Evolutionary conservation across 2,113 vertebrate genomes (phyloP), one percentile per base, ranked within the genome.

Genomic region (Phylloscopus trochilus): DNA sequence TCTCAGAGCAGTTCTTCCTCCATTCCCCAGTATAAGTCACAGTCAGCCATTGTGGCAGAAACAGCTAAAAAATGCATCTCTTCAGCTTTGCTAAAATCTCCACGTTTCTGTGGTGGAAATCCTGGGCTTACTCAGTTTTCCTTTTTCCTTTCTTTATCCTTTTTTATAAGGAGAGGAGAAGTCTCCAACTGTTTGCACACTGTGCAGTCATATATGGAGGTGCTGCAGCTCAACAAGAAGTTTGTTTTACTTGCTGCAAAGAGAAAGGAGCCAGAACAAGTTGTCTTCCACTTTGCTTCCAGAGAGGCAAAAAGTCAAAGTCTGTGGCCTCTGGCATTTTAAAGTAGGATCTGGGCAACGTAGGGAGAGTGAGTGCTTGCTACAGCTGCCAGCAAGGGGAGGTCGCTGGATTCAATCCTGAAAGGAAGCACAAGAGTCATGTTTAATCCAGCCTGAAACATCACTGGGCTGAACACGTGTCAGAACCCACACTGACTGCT

Each of bases 391-490:
- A 99, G 95, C 74, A 99, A 97, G 63, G 99, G 99, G 80, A 99
- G 99, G 97, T 99, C 99, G 31, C 99, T 99, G 97, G 99, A 99
- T 97, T 99, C 99, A 27, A 99, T 99, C 96, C 99, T 99, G 30
- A 83, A 83, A 97, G 58, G 90, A 95, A 95, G 96, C 77, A 97
- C 8, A 94, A 53, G 84, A 77, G 89, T 33, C 85, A 30, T 30
- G 8, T 90, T 91, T 63, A 91, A 60, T 39, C 39, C 22, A 47
- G 6, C 37, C 30, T 16, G 1, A 33, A 68, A 17, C 2, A 1
- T 13, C 15, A 73, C 28, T 5, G 59, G 44, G 67, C 84, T 55
- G 64, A 66, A 35, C 70, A 35, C 4, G 20, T 24, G 33, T 17
- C 9, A 20, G 62, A 3, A 4, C 4, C 47, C 76, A 30, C 37